phyloP scores from a whole-genome alignment of 2,113 vertebrate genomes.

The Dunckerocampus dactyliophorus region DNA sequence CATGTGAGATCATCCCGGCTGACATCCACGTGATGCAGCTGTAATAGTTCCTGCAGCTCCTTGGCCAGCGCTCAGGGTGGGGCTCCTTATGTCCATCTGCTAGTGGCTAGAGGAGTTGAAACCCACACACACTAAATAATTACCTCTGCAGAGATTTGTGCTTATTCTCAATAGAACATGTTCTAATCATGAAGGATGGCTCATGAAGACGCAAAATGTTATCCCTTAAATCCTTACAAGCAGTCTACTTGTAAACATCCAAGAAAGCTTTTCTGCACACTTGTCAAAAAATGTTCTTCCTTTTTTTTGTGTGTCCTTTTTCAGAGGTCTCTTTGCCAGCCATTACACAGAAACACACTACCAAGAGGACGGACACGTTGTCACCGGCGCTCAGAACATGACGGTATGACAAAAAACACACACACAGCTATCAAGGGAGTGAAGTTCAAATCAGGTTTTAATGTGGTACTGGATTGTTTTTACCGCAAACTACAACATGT shows the following conservation, averaged over 20 bases:
- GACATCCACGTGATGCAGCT: constrained; percentile 54
- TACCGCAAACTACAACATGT: background rate
- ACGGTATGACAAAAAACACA: constrained; percentile 73
- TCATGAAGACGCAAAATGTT: constrained; percentile 25
- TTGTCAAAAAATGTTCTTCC: constrained; percentile 25
- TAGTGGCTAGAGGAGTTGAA: background rate
- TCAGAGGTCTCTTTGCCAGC: constrained; percentile 84
- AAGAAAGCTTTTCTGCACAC: background rate
- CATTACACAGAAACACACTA: constrained; percentile 93
- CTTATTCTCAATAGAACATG: background rate
- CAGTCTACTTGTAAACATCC: constrained; percentile 4
- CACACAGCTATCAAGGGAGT: background rate
- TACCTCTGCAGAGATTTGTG: constrained; percentile 38
- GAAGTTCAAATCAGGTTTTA: background rate
- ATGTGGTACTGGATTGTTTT: background rate
- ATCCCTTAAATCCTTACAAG: constrained; percentile 22
- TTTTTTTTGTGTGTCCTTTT: constrained; percentile 20
- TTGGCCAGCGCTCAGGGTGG: constrained; percentile 30
- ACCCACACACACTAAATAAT: constrained; percentile 34
- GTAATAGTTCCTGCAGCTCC: constrained; percentile 28
- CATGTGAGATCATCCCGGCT: constrained; percentile 36
- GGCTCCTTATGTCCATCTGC: constrained; percentile 19
- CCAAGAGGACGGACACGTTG: constrained; percentile 76
- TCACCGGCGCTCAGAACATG: constrained; percentile 74
- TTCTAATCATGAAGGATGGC: constrained; percentile 35